Evolutionary conservation across 92 coral and sea anemone species (phyloP).

Genomic region (Blastomussa wellsi): DNA sequence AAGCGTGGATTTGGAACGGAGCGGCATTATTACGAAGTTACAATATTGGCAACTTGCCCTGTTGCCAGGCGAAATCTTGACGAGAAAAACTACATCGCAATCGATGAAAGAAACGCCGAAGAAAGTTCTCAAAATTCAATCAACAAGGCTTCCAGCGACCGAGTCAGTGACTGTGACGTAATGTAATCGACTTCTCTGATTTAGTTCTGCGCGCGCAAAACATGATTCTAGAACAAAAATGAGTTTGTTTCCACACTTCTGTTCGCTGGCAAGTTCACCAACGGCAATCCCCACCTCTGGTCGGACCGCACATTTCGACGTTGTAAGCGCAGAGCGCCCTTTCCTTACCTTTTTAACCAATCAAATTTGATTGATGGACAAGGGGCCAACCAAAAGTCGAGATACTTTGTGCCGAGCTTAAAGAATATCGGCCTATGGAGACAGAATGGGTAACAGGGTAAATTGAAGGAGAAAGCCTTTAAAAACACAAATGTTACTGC

Average conservation of each 20-base stretch:
- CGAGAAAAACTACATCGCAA: constrained; percentile 7
- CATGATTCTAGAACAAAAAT: background rate
- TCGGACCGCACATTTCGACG: too few relatives aligned
- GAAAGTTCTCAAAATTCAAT: background rate
- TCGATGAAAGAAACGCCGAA: too few relatives aligned
- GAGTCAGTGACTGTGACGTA: constrained; percentile 20
- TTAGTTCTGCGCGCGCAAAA: background rate
- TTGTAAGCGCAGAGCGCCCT: too few relatives aligned
- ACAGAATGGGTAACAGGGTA: too few relatives aligned
- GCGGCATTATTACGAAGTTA: background rate
- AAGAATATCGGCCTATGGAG: too few relatives aligned
- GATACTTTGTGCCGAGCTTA: too few relatives aligned
- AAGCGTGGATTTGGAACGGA: background rate
- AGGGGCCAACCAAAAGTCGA: background rate
- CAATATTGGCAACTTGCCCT: constrained; percentile 15
- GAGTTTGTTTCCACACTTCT: too few relatives aligned
- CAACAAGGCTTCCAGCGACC: background rate
- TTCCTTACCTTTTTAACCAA: background rate
- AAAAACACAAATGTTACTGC: background rate
- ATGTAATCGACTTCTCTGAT: background rate
- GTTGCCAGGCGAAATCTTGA: constrained; percentile 22
- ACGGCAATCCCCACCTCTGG: too few relatives aligned
- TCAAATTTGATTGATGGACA: background rate
- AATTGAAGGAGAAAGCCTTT: background rate
- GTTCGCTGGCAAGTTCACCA: too few relatives aligned